Conservation (phyloP, 1,140 invertebrate genomes). For the Drusus annulatus region DNA sequence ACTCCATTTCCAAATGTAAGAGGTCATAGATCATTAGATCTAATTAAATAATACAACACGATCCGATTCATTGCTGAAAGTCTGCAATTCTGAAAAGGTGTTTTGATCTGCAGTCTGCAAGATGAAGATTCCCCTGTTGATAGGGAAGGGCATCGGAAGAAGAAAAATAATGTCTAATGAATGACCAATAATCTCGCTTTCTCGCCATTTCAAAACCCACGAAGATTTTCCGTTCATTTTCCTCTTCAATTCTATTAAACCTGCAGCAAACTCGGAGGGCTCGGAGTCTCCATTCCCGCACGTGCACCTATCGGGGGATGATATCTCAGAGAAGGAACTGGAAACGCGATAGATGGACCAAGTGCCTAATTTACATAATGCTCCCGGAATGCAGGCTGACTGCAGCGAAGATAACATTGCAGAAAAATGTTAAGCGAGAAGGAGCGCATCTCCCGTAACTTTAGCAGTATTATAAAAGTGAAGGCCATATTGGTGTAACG, state of each 20-base stretch:
- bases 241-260: background rate
- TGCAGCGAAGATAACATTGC: conserved; percentile 10
- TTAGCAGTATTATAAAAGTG: background rate
- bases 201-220: no score
- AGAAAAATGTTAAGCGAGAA: conserved; percentile 3
- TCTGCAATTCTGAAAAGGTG: no score
- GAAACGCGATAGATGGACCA: background rate
- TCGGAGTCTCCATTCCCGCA: background rate
- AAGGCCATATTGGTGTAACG: background rate
- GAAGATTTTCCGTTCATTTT: no score
- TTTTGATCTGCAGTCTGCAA: no score
- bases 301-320: background rate
- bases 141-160: no score
- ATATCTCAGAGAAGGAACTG: background rate
- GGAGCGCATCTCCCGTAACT: background rate
- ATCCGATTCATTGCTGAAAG: no score
- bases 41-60: no score
- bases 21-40: no score
- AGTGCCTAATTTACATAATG: conserved; percentile 29
- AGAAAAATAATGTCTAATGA: no score
- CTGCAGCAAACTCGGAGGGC: background rate
- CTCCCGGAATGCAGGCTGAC: conserved; percentile 3
- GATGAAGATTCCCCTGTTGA: no score
- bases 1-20: no score
- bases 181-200: no score